Conservation (phyloP, 92 coral and sea anemone species). For the Paragorgia papillata region DNA sequence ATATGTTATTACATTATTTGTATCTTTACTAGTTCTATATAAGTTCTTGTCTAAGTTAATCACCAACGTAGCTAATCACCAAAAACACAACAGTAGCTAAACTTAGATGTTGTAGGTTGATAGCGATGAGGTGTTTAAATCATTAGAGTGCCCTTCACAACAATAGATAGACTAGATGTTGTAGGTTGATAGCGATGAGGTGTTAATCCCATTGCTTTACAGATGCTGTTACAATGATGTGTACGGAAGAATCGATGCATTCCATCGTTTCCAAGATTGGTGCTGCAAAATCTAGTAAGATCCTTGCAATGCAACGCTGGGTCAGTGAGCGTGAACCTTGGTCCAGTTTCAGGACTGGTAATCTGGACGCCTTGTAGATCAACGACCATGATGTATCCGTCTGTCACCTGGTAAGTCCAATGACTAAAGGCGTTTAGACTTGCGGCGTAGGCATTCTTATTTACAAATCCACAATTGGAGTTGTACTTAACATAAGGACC, state of each 20-base stretch:
- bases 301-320: slow-evolving; percentile 44
- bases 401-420: slow-evolving; percentile 46
- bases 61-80: no score
- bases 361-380: slow-evolving; percentile 40
- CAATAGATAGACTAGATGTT: background rate
- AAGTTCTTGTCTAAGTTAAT: no score
- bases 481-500: slow-evolving; percentile 40
- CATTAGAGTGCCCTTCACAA: background rate
- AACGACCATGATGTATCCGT: slow-evolving; percentile 34
- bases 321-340: slow-evolving; percentile 37
- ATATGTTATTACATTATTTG: no score
- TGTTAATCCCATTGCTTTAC: slow-evolving; percentile 32
- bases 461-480: slow-evolving; percentile 38
- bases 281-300: slow-evolving; percentile 45
- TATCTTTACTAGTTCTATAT: no score
- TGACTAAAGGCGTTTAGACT: slow-evolving; percentile 43
- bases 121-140: slow-evolving; percentile 16
- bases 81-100: background rate
- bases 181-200: slow-evolving; percentile 33
- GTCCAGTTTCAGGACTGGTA: slow-evolving; percentile 22
- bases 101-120: slow-evolving; percentile 14
- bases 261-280: slow-evolving; percentile 32
- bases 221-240: slow-evolving; percentile 44
- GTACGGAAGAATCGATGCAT: slow-evolving; percentile 48
- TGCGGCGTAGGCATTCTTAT: slow-evolving; percentile 31